phyloP scores from a whole-genome alignment of 2,113 vertebrate species.

The Xenopus borealis region DNA sequence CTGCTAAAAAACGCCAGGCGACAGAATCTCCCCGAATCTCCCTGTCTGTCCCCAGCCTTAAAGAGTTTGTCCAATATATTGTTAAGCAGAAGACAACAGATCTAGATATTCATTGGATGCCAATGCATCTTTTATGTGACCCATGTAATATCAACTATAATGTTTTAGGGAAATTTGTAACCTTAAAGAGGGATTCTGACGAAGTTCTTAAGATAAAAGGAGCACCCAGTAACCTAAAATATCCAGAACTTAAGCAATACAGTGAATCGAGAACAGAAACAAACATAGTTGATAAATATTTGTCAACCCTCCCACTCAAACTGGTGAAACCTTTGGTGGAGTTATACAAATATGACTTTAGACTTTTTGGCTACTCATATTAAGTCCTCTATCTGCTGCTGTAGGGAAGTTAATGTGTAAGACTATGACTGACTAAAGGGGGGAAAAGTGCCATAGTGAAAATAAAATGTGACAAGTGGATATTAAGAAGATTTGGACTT shows the following conservation, averaged over 20 bases:
- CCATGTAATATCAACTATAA: slow-evolving; percentile 59
- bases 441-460: too few relatives aligned
- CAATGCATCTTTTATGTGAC: slow-evolving; percentile 58
- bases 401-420: too few relatives aligned
- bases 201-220: slow-evolving; percentile 52
- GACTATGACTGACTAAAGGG: too few relatives aligned
- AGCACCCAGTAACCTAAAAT: slow-evolving; percentile 47
- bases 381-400: neutral
- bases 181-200: slow-evolving; percentile 50
- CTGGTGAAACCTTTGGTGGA: slow-evolving; percentile 50
- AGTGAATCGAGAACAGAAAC: slow-evolving; percentile 52
- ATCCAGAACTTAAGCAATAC: slow-evolving; percentile 51
- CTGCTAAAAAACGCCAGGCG: too few relatives aligned
- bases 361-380: slow-evolving; percentile 54
- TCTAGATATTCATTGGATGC: slow-evolving; percentile 61
- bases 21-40: too few relatives aligned
- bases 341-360: slow-evolving; percentile 55
- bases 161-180: slow-evolving; percentile 57
- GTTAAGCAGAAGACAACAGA: neutral
- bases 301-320: slow-evolving; percentile 47
- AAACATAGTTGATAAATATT: slow-evolving; percentile 50
- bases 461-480: too few relatives aligned
- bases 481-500: too few relatives aligned
- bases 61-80: slow-evolving; percentile 57
- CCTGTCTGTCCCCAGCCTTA: too few relatives aligned